A percentile compares a stretch with the other conserved stretches of the same genome.
These are phyloP conservation scores for Pentamera pediparva DNA, from an alignment of 53 echinoderm and acorn worm species.

Conservation along the genomic window DNA sequence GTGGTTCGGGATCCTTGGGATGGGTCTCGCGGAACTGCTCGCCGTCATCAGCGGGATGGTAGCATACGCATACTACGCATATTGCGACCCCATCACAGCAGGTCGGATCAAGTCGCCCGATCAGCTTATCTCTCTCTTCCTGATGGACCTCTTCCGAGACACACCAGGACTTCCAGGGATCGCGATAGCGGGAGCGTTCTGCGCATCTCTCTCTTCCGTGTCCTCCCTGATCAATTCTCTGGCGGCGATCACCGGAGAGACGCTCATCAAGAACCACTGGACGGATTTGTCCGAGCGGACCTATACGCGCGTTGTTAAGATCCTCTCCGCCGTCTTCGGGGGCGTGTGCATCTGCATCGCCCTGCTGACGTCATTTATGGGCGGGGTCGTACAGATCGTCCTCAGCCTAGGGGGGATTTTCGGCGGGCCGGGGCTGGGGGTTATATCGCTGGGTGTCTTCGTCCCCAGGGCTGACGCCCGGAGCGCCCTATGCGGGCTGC, in stretches of 20 bases:
- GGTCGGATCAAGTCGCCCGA: conserved; percentile 11
- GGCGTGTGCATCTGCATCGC: background rate
- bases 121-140: conserved; percentile 28
- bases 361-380: conserved; percentile 1
- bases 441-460: conserved; percentile 6
- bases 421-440: conserved; percentile 14
- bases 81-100: conserved; percentile 26
- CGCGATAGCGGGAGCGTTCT: conserved; percentile 51
- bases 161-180: conserved; percentile 57
- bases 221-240: conserved; percentile 56
- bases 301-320: conserved; percentile 7
- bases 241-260: conserved; percentile 54
- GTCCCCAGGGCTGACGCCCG: conserved; percentile 12
- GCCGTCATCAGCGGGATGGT: conserved; percentile 27
- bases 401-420: conserved; percentile 17
- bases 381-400: conserved; percentile 14
- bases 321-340: conserved; percentile 4
- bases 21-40: conserved; percentile 16
- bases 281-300: background rate
- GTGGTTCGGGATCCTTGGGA: conserved; percentile 24
- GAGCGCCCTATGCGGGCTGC: background rate
- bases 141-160: conserved; percentile 44
- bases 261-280: conserved; percentile 25
- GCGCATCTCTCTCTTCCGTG: conserved; percentile 58
- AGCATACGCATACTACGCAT: conserved; percentile 19